Percentiles rank a stretch among this genome's conserved stretches.
phyloP scores from a whole-genome alignment of 2,113 vertebrate genomes.

The Pimephales promelas region DNA sequence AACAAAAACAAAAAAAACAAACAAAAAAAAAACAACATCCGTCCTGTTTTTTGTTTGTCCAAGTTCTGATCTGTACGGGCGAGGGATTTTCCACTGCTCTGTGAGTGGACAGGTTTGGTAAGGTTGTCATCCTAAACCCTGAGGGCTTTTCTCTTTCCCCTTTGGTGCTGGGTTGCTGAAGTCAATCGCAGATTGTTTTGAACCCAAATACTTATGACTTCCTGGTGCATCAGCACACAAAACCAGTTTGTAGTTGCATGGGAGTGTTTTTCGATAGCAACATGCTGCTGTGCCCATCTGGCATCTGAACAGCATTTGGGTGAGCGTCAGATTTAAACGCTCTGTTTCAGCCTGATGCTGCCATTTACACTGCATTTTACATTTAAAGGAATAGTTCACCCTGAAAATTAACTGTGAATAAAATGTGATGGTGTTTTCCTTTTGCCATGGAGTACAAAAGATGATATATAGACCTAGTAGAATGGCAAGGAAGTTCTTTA shows the following conservation, averaged over 20 bases:
- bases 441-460: not conserved
- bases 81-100: constrained; percentile 23
- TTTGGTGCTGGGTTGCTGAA: constrained; percentile 33
- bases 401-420: not conserved
- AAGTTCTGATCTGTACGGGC: not conserved
- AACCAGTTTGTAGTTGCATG: constrained; percentile 50
- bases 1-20: too few relatives aligned
- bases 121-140: constrained; percentile 41
- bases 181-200: constrained; percentile 52
- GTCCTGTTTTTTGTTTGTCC: not conserved
- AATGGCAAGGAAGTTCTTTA: not conserved
- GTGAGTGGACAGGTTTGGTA: constrained; percentile 49
- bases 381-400: not conserved
- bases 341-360: constrained; percentile 2
- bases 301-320: constrained; percentile 17
- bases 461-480: too few relatives aligned
- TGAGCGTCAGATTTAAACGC: constrained; percentile 9
- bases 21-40: too few relatives aligned
- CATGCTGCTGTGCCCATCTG: constrained; percentile 38
- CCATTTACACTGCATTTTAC: not conserved
- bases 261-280: constrained; percentile 36
- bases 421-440: not conserved
- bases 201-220: constrained; percentile 52
- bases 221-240: constrained; percentile 54
- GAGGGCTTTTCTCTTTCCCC: constrained; percentile 20